These are phyloP conservation scores for Calephelis nemesis DNA, from an alignment of 1,140 invertebrate species.

Conservation along the genomic window DNA sequence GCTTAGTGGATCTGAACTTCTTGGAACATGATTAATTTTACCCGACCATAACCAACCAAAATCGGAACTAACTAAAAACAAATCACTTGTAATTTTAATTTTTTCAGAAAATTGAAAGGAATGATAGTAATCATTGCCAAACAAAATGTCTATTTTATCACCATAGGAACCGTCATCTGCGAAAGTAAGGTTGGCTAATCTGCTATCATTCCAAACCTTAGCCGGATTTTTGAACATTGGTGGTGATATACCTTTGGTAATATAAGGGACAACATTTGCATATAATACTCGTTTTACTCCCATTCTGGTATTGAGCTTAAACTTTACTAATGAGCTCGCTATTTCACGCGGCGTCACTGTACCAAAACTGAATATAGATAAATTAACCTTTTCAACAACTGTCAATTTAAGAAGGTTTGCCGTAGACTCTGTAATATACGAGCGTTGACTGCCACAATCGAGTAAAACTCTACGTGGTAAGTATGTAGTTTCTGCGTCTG, in stretches of 20 bases:
- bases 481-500: neutral
- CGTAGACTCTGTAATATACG: constrained; percentile 14
- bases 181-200: no score
- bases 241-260: no score
- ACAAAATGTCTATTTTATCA: no score
- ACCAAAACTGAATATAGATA: constrained; percentile 10
- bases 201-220: no score
- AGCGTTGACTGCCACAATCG: constrained; percentile 19
- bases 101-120: neutral
- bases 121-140: no score
- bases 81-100: neutral
- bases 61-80: constrained; percentile 22
- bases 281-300: no score
- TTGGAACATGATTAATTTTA: neutral
- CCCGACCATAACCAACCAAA: constrained; percentile 22
- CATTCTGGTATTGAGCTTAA: neutral
- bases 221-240: no score
- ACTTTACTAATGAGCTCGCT: constrained; percentile 4
- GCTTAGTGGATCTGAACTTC: neutral
- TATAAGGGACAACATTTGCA: no score
- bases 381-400: constrained; percentile 13
- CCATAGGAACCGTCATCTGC: no score
- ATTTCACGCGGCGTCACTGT: neutral
- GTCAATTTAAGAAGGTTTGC: neutral
- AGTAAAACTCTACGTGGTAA: constrained; percentile 15